Percentiles rank a stretch among this genome's conserved stretches.
phyloP scores from a whole-genome alignment of 2,797 vertebrate genomes.

The Scolopax bukidnonensis region DNA sequence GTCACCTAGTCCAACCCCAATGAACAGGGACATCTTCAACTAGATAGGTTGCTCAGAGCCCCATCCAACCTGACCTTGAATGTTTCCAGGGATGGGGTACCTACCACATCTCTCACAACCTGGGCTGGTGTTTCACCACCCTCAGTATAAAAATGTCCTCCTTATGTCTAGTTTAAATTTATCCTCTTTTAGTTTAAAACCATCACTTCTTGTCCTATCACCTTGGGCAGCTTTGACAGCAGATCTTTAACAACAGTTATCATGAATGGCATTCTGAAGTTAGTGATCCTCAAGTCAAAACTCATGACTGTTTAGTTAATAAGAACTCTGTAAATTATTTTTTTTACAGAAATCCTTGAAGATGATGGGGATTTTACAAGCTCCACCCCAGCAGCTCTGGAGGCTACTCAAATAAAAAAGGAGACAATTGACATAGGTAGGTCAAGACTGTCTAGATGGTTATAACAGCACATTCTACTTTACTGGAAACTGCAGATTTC shows the following conservation, averaged over 20 bases:
- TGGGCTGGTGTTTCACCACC: neutral
- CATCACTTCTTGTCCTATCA: neutral
- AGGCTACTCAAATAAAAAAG: conserved; percentile 57
- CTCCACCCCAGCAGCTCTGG: neutral
- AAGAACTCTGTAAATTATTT: neutral
- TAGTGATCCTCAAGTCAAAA: neutral
- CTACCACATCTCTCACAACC: neutral
- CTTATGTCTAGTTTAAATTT: neutral
- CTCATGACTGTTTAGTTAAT: neutral
- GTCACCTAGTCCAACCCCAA: neutral
- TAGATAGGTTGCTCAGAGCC: neutral
- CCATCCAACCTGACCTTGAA: neutral
- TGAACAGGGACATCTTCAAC: neutral
- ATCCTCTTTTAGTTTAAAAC: neutral
- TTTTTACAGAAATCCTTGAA: conserved; percentile 47
- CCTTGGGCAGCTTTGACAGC: neutral
- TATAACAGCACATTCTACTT: neutral
- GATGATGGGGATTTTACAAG: conserved; percentile 19
- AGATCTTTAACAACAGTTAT: neutral
- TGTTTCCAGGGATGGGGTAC: neutral
- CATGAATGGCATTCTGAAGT: neutral
- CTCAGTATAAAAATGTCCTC: neutral
- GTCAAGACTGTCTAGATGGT: neutral
- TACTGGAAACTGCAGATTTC: neutral
- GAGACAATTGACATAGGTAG: conserved; percentile 58